A percentile compares a stretch with the other conserved stretches of the same genome.
Evolutionary conservation across 2,888 invertebrate genomes (phyloP).

Genomic region (Hyalella azteca): DNA sequence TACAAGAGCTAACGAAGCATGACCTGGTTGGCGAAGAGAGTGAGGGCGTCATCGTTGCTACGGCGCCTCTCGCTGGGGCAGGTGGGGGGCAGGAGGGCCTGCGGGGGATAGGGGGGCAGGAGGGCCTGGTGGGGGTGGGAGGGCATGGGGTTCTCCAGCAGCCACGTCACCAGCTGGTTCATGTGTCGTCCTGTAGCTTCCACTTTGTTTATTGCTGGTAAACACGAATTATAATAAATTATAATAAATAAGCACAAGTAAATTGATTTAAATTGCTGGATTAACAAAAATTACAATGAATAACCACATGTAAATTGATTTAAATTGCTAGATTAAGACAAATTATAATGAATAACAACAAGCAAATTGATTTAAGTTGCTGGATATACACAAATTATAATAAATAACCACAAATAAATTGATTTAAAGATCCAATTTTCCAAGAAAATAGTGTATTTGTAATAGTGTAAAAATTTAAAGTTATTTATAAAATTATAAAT

Average conservation of each 20-base stretch:
- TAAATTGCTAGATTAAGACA: too few relatives aligned
- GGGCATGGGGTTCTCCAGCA: conserved; percentile 69
- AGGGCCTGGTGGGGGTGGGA: not conserved
- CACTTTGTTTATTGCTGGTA: conserved; percentile 63
- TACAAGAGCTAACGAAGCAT: not conserved
- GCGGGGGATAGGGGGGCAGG: not conserved
- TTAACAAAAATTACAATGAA: too few relatives aligned
- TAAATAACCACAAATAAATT: too few relatives aligned
- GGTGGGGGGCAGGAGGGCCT: not conserved
- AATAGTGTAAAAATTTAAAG: too few relatives aligned
- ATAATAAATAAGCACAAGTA: conserved; percentile 13
- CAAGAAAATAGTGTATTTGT: too few relatives aligned
- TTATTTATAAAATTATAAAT: too few relatives aligned
- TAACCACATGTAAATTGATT: too few relatives aligned
- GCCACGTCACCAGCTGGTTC: conserved; percentile 71
- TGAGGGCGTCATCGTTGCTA: conserved; percentile 51
- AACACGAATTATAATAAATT: conserved; percentile 20
- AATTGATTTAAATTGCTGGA: too few relatives aligned
- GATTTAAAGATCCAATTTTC: too few relatives aligned
- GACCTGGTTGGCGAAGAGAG: conserved; percentile 30
- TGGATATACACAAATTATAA: too few relatives aligned
- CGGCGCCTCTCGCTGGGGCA: conserved; percentile 45
- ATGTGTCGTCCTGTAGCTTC: conserved; percentile 67
- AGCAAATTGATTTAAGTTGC: too few relatives aligned
- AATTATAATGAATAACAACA: too few relatives aligned